Conservation (phyloP, 2,888 invertebrate genomes). For the Tridacna gigas region DNA sequence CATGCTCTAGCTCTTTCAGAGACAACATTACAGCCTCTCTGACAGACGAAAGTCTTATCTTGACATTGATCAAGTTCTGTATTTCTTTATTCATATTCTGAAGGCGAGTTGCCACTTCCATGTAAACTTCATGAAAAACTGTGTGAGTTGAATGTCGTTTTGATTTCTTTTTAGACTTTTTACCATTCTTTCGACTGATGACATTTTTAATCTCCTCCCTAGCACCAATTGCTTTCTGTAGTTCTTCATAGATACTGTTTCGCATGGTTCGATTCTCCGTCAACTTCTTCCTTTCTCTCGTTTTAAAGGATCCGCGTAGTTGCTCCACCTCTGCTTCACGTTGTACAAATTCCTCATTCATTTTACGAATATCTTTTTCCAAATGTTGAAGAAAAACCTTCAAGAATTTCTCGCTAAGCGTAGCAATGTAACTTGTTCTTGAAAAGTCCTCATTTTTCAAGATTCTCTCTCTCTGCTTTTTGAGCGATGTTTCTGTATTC, state of each 20-base stretch:
- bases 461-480: conserved; percentile 67
- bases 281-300: conserved; percentile 50
- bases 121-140: conserved; percentile 75
- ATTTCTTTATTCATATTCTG: conserved; percentile 69
- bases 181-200: conserved; percentile 60
- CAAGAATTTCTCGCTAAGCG: conserved; percentile 69
- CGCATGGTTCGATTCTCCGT: conserved; percentile 59
- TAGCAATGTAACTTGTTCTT: conserved; percentile 64
- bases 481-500: conserved; percentile 68
- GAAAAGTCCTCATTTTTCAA: conserved; percentile 66
- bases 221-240: conserved; percentile 65
- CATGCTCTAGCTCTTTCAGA: conserved; percentile 61
- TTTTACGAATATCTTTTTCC: conserved; percentile 69
- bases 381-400: conserved; percentile 68
- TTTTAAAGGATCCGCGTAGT: conserved; percentile 52
- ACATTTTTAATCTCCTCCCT: conserved; percentile 77
- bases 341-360: conserved; percentile 65
- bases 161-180: conserved; percentile 55
- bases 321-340: conserved; percentile 69
- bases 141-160: conserved; percentile 36
- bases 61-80: conserved; percentile 69
- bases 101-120: conserved; percentile 68
- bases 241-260: conserved; percentile 62
- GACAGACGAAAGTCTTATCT: conserved; percentile 77
- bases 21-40: conserved; percentile 75